phyloP scores from a whole-genome alignment of 2,113 vertebrate genomes.

The Arenaria interpres region DNA sequence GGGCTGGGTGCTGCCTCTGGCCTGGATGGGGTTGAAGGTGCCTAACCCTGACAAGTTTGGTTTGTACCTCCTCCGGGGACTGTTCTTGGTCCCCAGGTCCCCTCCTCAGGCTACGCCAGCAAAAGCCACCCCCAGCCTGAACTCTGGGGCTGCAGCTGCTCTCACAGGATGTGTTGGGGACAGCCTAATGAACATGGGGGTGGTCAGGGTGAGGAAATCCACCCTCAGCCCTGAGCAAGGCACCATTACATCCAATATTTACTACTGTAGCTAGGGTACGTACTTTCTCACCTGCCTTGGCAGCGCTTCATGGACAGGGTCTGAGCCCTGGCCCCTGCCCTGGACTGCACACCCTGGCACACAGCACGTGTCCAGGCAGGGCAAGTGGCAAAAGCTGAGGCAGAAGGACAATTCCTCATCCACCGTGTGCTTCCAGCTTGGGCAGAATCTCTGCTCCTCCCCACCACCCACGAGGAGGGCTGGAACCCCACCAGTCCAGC shows the following conservation, averaged over 20 bases:
- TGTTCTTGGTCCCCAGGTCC: not conserved
- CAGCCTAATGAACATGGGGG: not conserved
- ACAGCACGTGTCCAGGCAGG: accelerated
- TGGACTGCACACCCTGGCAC: not conserved
- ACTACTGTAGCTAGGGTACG: accelerated
- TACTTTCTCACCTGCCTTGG: not conserved
- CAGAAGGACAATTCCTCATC: not conserved
- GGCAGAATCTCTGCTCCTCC: not conserved
- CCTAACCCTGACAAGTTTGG: not conserved
- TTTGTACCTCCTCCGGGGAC: not conserved
- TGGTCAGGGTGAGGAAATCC: not conserved
- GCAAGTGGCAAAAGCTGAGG: not conserved
- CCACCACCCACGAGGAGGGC: accelerated
- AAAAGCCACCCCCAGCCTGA: not conserved
- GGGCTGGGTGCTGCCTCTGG: not conserved
- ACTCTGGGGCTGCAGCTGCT: not conserved
- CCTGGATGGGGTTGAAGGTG: not conserved
- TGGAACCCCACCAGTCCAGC: accelerated
- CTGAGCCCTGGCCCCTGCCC: not conserved
- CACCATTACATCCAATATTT: not conserved
- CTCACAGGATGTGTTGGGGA: accelerated
- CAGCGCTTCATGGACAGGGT: not conserved
- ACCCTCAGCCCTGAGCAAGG: not conserved
- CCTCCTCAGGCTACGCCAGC: not conserved
- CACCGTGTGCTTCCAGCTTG: not conserved